These are phyloP conservation scores for Varanus komodoensis DNA, from an alignment of 2,113 vertebrate species.

Conservation along the genomic window DNA sequence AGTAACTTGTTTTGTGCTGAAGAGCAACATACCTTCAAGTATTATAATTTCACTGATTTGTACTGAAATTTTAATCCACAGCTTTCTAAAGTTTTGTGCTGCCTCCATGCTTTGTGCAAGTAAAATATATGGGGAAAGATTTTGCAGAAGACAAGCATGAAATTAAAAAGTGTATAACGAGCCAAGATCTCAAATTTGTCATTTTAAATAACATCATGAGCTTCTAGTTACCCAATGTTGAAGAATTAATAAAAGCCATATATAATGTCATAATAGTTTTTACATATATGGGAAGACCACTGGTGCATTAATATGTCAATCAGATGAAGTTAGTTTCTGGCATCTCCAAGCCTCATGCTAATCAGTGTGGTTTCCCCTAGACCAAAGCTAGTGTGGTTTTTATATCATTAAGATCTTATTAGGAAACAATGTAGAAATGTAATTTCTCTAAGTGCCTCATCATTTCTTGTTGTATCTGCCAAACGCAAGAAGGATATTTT, in stretches of 20 bases:
- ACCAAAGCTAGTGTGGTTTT: constrained; percentile 71
- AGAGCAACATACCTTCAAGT: constrained; percentile 46
- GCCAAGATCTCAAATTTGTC: constrained; percentile 70
- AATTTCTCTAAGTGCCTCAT: constrained; percentile 77
- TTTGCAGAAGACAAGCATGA: constrained; percentile 79
- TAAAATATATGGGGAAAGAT: constrained; percentile 79
- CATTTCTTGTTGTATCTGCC: constrained; percentile 78
- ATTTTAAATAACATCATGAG: constrained; percentile 70
- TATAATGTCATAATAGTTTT: constrained; percentile 72
- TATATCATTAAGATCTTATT: constrained; percentile 79
- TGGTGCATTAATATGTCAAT: constrained; percentile 72
- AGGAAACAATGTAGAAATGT: constrained; percentile 74
- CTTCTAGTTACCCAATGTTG: constrained; percentile 73
- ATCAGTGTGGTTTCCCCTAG: constrained; percentile 61
- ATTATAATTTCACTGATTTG: constrained; percentile 63
- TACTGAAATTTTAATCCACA: constrained; percentile 71
- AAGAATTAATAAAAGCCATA: constrained; percentile 74
- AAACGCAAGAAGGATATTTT: constrained; percentile 69
- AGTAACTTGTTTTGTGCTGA: constrained; percentile 46
- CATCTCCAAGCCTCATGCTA: constrained; percentile 65
- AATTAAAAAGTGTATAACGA: constrained; percentile 82
- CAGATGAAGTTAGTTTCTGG: constrained; percentile 54
- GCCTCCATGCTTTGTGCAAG: constrained; percentile 66
- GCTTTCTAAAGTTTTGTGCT: constrained; percentile 60
- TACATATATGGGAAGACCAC: constrained; percentile 62